phyloP scores from a whole-genome alignment of 2,888 invertebrate species.

The Altica lythri region DNA sequence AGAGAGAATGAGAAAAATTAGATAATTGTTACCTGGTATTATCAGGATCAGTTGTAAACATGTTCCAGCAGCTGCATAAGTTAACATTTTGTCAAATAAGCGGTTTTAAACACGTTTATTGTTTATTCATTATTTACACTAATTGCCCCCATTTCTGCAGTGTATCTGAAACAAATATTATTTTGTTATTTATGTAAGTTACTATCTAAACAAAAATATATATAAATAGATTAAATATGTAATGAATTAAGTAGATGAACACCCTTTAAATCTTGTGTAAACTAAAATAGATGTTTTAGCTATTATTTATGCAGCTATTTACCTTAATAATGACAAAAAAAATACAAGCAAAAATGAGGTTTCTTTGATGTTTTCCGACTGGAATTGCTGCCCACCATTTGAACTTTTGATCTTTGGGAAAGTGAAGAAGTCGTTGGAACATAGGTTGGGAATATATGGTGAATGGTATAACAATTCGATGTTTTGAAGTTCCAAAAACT shows the following conservation, averaged over 20 bases:
- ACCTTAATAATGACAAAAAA: background rate
- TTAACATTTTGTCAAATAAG: conserved; percentile 47
- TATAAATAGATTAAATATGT: background rate
- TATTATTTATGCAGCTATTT: background rate
- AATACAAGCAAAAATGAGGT: background rate
- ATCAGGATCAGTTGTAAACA: conserved; percentile 47
- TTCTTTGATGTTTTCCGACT: no score
- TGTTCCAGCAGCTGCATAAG: conserved; percentile 43
- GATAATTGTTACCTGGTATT: conserved; percentile 43
- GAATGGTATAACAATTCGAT: no score
- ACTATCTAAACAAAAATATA: background rate
- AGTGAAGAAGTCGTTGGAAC: no score
- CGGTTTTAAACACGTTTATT: conserved; percentile 23
- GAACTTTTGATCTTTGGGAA: no score
- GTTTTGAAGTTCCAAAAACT: no score
- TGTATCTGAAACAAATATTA: background rate
- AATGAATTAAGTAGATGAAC: background rate
- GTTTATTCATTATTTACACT: background rate
- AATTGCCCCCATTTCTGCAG: background rate
- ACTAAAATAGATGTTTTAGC: background rate
- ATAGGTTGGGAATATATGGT: no score
- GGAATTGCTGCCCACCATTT: no score
- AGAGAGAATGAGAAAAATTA: background rate
- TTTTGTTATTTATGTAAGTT: background rate
- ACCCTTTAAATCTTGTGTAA: background rate